Evolutionary conservation across 2,113 vertebrate genomes (phyloP).

Genomic region (Entosphenus tridentatus): DNA sequence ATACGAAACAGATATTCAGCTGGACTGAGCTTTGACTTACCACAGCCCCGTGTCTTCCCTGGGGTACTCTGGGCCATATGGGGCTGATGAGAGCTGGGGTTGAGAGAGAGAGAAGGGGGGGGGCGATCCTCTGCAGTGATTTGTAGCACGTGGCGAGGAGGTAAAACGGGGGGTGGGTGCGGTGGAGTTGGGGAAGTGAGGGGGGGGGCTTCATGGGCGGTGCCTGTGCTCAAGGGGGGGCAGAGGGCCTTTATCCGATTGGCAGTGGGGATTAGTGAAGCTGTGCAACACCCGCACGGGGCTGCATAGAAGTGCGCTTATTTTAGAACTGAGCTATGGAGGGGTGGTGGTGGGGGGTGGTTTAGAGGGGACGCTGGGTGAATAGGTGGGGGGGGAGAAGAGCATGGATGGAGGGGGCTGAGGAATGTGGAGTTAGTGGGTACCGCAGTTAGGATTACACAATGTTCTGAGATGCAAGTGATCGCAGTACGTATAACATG

Average conservation of each 20-base stretch:
- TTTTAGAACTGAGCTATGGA: neutral
- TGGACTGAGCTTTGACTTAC: too few species aligned
- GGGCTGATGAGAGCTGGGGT: neutral
- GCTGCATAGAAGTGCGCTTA: neutral
- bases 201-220: neutral
- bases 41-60: too few species aligned
- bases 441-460: neutral
- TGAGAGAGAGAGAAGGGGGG: neutral
- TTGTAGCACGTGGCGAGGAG: neutral
- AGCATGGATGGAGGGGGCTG: neutral
- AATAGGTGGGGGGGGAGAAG: neutral
- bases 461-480: too few species aligned
- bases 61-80: too few species aligned
- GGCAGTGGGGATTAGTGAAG: neutral
- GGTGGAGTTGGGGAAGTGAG: neutral
- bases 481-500: too few species aligned
- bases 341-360: neutral
- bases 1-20: too few species aligned
- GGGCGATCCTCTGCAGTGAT: neutral
- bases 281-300: neutral
- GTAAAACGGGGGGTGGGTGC: neutral
- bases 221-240: neutral
- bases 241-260: neutral
- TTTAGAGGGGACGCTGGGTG: neutral
- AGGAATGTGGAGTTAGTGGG: neutral